Conservation (phyloP, 2,888 invertebrate genomes). For the Volucella inanis region DNA sequence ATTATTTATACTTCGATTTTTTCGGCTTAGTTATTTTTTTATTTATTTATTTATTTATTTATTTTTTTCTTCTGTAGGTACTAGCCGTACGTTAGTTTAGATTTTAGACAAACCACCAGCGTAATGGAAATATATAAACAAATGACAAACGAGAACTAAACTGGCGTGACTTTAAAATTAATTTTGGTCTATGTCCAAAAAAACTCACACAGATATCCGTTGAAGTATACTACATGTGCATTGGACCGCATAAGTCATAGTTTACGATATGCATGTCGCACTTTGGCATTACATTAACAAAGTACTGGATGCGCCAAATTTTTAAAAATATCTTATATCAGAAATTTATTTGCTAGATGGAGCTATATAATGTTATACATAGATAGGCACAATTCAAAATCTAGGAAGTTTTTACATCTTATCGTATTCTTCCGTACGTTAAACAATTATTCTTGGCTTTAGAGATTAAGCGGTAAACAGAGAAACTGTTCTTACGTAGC, state of each 20-base stretch:
- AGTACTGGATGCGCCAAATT: constrained; percentile 29
- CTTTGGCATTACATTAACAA: not conserved
- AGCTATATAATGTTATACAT: too few species aligned
- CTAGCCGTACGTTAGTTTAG: constrained; percentile 4
- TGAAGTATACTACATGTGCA: constrained; percentile 21
- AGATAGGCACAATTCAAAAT: too few species aligned
- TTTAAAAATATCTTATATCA: not conserved
- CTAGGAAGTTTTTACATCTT: too few species aligned
- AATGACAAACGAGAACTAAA: constrained; percentile 67
- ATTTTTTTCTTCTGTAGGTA: constrained; percentile 15
- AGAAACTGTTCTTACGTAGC: too few species aligned
- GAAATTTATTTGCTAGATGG: not conserved
- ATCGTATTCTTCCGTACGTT: too few species aligned
- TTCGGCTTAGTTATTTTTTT: constrained; percentile 39
- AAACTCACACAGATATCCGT: constrained; percentile 7
- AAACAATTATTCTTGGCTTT: too few species aligned
- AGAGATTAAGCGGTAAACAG: too few species aligned
- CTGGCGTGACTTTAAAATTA: constrained; percentile 69
- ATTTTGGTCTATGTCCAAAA: constrained; percentile 70
- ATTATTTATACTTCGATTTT: constrained; percentile 51
- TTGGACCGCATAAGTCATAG: constrained; percentile 9
- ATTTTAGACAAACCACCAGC: constrained; percentile 24
- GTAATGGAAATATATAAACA: constrained; percentile 59
- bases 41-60: too few species aligned
- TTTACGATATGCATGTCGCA: constrained; percentile 6